Evolutionary conservation across 2,888 invertebrate species (phyloP), one percentile per base, ranked within the genome.

Genomic region (Drosophila prostipennis): DNA sequence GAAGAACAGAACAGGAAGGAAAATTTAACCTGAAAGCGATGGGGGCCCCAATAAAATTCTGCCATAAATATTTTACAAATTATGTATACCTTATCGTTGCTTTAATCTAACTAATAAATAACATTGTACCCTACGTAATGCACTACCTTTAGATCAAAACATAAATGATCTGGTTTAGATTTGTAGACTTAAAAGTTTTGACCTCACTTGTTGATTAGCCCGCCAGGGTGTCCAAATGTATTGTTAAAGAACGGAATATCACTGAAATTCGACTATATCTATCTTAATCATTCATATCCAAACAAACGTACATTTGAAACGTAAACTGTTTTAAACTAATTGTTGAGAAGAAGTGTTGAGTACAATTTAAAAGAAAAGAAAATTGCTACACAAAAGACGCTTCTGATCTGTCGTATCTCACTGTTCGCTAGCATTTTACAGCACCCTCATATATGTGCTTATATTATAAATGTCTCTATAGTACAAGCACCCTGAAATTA

Each of bases 11-110:
- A 34, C 23, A 16, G 14, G 16, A n/a, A 8, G n/a, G 23, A 45
- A 37, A 26, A 32, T 54, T 46, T n/a, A 58, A 72, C 51, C 36
- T 45, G 37, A 53, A 46, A 59, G 19, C 16, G 36, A 49, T 10
- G 40, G 32, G 36, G 46, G 49, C 49, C 46, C 26, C 40, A 43
- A 14, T 6, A 29, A 53, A 51, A 53, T 54, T 86, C 64, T 83
- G 80, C 89, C 89, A 88, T 85, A 74, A 67, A 63, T 78, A 76
- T 63, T 43, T 65, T 72, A 87, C 52, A 63, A 78, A 49, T 51
- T 60, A 69, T 60, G 42, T 80, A 56, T 71, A 78, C 68, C 73
- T 67, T 73, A 79, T 76, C 52, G 56, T 65, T 73, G 52, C 26
- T 63, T 79, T 76, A 60, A 29, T 59, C 40, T 70, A 45, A 67